Percentiles rank a stretch among this genome's conserved stretches.
phyloP scores from a whole-genome alignment of 2,113 vertebrate species.

The Scomber scombrus region DNA sequence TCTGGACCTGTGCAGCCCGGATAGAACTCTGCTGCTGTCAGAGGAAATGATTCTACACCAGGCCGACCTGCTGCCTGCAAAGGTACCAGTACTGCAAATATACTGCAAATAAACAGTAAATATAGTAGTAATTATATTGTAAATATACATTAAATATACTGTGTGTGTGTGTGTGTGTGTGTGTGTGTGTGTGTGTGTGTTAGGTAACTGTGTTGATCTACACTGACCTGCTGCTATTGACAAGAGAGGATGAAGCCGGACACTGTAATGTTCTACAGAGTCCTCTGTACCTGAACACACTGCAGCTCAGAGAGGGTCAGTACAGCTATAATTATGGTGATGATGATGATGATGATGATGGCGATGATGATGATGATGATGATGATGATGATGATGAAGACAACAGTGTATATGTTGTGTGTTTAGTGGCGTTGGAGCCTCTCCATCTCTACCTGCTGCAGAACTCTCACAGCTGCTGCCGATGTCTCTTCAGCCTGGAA shows the following conservation, averaged over 20 bases:
- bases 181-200: not conserved
- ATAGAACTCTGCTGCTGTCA: slow-evolving; percentile 89
- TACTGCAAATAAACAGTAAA: not conserved
- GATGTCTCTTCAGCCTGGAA: slow-evolving; percentile 91
- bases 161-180: slow-evolving; percentile 33
- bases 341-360: no score
- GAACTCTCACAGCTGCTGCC: slow-evolving; percentile 81
- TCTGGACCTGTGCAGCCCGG: slow-evolving; percentile 91
- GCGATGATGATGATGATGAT: no score
- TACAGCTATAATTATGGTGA: not conserved
- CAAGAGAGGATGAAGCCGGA: slow-evolving; percentile 90
- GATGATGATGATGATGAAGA: no score
- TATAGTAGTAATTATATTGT: not conserved
- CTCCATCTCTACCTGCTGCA: slow-evolving; percentile 90
- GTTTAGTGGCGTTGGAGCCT: slow-evolving; percentile 85
- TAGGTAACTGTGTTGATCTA: slow-evolving; percentile 94
- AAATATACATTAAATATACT: not conserved
- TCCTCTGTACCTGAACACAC: slow-evolving; percentile 90
- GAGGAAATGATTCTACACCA: slow-evolving; percentile 93
- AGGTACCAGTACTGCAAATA: slow-evolving; percentile 80
- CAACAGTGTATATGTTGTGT: slow-evolving; percentile 14
- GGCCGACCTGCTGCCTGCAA: slow-evolving; percentile 83
- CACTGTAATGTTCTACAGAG: slow-evolving; percentile 92
- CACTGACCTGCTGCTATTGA: slow-evolving; percentile 92
- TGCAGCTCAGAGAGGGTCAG: slow-evolving; percentile 88